Evolutionary conservation across 2,113 vertebrate genomes (phyloP).

Genomic region (Alexandromys fortis): DNA sequence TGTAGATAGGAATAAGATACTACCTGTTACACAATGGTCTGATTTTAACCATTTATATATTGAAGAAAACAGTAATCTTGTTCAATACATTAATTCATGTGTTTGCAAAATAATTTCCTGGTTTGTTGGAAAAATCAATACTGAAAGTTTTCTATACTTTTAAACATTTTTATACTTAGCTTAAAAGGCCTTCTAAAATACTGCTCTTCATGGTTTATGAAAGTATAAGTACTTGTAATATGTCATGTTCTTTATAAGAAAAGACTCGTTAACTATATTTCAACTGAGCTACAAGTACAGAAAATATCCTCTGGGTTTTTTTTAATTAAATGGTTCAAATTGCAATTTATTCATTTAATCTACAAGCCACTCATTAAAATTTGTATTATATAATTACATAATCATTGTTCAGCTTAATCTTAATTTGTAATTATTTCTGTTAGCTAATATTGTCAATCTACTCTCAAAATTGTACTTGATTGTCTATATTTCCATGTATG

Average conservation of each 20-base stretch:
- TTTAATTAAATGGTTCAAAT: slow-evolving; percentile 20
- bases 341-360: background rate
- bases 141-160: background rate
- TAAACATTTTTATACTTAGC: slow-evolving; percentile 12
- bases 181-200: background rate
- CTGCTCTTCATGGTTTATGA: background rate
- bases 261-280: background rate
- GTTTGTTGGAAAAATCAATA: background rate
- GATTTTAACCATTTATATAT: slow-evolving; percentile 32
- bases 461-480: background rate
- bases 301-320: background rate
- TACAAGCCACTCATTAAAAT: background rate
- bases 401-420: background rate
- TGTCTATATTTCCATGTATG: background rate
- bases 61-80: slow-evolving; percentile 18
- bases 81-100: background rate
- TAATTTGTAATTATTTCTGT: slow-evolving; percentile 38
- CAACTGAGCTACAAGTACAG: slow-evolving; percentile 7
- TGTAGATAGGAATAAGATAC: background rate
- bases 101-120: slow-evolving; percentile 19
- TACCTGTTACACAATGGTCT: background rate
- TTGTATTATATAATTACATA: background rate
- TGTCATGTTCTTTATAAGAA: background rate
- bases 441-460: slow-evolving; percentile 29
- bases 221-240: background rate